A percentile compares a stretch with the other conserved stretches of the same genome.
Evolutionary conservation across 2,113 vertebrate genomes (phyloP).

Genomic region (Gallinago jamesoni): DNA sequence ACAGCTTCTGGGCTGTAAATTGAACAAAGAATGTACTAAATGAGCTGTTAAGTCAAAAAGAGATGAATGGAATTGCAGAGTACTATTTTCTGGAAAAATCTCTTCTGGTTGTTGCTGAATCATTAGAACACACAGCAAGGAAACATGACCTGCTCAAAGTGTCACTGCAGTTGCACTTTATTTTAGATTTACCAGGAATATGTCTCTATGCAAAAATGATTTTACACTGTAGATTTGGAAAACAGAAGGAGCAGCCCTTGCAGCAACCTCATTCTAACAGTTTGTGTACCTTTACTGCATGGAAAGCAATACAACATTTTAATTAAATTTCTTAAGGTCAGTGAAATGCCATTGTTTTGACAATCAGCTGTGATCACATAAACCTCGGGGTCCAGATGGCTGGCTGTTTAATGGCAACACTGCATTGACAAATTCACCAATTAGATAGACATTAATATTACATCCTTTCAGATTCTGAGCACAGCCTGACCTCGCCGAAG

Average conservation of each 20-base stretch:
- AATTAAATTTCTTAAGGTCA: conserved; percentile 75
- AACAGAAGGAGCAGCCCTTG: background rate
- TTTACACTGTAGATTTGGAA: background rate
- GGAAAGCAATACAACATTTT: conserved; percentile 53
- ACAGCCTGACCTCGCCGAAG: conserved; percentile 58
- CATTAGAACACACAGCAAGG: background rate
- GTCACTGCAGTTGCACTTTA: background rate
- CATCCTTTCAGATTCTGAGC: conserved; percentile 68
- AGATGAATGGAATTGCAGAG: background rate
- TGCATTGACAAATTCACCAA: conserved; percentile 71
- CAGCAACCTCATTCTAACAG: conserved; percentile 12
- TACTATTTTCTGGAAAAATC: background rate
- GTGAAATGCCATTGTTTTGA: conserved; percentile 66
- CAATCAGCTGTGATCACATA: conserved; percentile 64
- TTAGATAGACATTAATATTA: conserved; percentile 75
- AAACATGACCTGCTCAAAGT: background rate
- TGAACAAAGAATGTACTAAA: background rate
- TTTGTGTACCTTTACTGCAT: conserved; percentile 40
- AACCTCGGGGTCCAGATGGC: conserved; percentile 61
- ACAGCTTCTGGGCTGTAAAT: background rate
- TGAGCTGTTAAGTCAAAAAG: background rate
- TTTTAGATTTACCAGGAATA: background rate
- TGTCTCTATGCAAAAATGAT: background rate
- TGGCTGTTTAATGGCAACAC: conserved; percentile 64
- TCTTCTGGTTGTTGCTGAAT: background rate